These are phyloP conservation scores for Polyploca ridens DNA, from an alignment of 2,888 invertebrate species.

Conservation along the genomic window DNA sequence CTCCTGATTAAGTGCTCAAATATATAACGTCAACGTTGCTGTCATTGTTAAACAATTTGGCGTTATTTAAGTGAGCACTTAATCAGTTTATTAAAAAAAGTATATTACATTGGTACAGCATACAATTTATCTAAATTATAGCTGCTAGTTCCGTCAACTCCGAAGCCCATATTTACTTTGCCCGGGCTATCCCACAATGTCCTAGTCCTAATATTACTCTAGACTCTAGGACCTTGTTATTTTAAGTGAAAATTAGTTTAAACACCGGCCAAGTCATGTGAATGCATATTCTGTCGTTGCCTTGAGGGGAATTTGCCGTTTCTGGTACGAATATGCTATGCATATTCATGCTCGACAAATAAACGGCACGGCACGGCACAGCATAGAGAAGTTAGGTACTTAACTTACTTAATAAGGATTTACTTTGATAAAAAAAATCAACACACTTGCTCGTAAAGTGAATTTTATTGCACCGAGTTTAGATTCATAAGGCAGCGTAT, in stretches of 20 bases:
- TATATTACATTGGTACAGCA: neutral
- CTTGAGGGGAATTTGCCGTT: neutral
- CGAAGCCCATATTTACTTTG: slow-evolving; percentile 1
- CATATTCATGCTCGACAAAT: neutral
- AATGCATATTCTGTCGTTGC: neutral
- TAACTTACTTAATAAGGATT: no score
- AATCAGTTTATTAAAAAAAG: no score
- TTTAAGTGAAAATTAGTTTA: slow-evolving; percentile 9
- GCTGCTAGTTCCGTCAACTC: neutral
- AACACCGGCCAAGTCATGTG: neutral
- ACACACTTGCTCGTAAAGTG: no score
- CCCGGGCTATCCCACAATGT: neutral
- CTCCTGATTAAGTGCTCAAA: no score
- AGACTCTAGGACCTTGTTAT: slow-evolving; percentile 6
- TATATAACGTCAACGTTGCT: no score
- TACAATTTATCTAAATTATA: neutral
- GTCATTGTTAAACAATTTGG: no score
- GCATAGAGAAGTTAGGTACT: neutral
- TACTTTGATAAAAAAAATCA: no score
- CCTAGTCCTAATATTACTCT: slow-evolving; percentile 3
- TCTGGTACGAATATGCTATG: neutral
- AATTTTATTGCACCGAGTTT: no score
- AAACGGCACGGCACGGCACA: neutral
- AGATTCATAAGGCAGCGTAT: no score
- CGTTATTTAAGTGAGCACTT: no score